These are phyloP conservation scores for Todus mexicanus DNA, from an alignment of 2,797 vertebrate species.

Conservation along the genomic window DNA sequence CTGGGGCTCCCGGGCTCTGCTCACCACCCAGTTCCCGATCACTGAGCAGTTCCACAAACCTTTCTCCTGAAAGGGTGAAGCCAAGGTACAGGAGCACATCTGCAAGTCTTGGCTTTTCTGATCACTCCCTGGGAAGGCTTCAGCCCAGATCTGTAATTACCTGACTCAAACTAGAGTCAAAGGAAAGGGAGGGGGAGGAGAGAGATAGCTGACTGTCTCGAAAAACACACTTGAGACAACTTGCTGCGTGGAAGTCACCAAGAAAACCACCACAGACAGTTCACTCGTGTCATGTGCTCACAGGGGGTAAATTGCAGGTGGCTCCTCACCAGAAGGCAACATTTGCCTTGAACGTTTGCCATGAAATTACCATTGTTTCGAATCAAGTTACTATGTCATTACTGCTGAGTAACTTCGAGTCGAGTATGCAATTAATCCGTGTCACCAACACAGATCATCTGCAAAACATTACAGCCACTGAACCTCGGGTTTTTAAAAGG, in stretches of 20 bases:
- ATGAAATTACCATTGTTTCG: slow-evolving; percentile 61
- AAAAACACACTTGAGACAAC: not conserved
- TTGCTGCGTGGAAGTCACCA: not conserved
- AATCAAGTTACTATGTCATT: slow-evolving; percentile 46
- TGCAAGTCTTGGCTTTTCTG: not conserved
- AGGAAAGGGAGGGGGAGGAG: not conserved
- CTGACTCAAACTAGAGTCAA: slow-evolving; percentile 1
- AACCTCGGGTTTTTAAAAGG: slow-evolving; percentile 19
- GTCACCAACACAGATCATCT: slow-evolving; percentile 10
- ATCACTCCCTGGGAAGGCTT: not conserved
- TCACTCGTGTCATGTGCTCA: not conserved
- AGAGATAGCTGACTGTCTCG: not conserved
- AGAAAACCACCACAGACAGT: not conserved
- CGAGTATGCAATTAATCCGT: slow-evolving; percentile 51
- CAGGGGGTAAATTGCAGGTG: slow-evolving; percentile 1
- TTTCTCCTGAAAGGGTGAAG: not conserved
- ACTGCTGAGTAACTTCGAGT: slow-evolving; percentile 50
- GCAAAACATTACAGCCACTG: slow-evolving; percentile 29
- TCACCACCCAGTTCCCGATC: accelerated
- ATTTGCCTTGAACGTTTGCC: slow-evolving; percentile 36
- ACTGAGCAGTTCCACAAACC: not conserved
- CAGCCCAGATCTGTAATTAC: slow-evolving; percentile 17
- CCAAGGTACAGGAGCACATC: not conserved
- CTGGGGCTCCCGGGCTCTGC: not conserved
- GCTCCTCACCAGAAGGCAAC: slow-evolving; percentile 17